Evolutionary conservation across 2,113 vertebrate genomes (phyloP).

Genomic region (Corydoras sp.): DNA sequence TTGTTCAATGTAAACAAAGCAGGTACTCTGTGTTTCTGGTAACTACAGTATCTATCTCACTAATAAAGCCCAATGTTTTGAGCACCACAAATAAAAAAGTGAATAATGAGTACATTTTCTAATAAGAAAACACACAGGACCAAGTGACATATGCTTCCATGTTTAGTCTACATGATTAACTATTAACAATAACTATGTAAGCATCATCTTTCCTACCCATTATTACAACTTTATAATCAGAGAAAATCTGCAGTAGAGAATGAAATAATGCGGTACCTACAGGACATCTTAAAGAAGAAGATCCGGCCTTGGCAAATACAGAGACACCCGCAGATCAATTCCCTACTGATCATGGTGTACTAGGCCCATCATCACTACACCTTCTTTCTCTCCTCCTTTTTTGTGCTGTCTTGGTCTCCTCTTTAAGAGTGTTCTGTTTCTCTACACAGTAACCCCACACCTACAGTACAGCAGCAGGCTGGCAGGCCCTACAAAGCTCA

Average conservation of each 20-base stretch:
- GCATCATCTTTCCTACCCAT: background rate
- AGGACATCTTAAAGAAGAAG: slow-evolving; percentile 87
- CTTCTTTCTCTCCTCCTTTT: slow-evolving; percentile 16
- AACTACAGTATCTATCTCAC: background rate
- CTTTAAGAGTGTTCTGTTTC: slow-evolving; percentile 56
- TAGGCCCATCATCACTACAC: slow-evolving; percentile 25
- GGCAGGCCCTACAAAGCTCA: slow-evolving; percentile 52
- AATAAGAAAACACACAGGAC: no score
- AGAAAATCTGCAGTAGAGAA: background rate
- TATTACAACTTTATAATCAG: background rate
- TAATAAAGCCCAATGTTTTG: background rate
- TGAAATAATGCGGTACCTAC: slow-evolving; percentile 71
- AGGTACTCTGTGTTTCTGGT: background rate
- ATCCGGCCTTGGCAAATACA: slow-evolving; percentile 86
- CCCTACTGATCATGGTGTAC: slow-evolving; percentile 78
- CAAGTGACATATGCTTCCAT: no score
- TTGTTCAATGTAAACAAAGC: background rate
- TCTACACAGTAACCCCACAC: slow-evolving; percentile 71
- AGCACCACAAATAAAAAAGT: background rate
- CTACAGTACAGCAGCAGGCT: slow-evolving; percentile 49
- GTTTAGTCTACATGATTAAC: background rate
- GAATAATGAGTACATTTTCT: background rate
- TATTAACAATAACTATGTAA: background rate
- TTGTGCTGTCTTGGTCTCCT: slow-evolving; percentile 38
- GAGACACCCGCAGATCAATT: slow-evolving; percentile 90